Evolutionary conservation across 2,113 vertebrate genomes (phyloP).

Genomic region (Podarcis muralis): DNA sequence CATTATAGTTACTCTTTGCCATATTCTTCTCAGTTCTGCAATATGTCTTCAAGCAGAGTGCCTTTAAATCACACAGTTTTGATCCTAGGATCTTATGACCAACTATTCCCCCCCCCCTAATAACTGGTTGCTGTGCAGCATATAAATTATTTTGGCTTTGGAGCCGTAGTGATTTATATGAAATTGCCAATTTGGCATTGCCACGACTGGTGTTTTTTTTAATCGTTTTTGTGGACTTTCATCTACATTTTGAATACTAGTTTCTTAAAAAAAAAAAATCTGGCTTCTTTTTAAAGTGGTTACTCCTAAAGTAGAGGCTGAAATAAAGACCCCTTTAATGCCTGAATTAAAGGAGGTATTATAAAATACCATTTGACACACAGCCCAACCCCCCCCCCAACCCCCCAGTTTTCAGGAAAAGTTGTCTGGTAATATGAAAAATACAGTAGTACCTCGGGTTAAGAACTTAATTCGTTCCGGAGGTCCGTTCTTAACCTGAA

Average conservation of each 20-base stretch:
- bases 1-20: too few relatives aligned
- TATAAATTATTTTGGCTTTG: slow-evolving; percentile 30
- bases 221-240: slow-evolving; percentile 36
- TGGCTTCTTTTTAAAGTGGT: slow-evolving; percentile 56
- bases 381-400: too few relatives aligned
- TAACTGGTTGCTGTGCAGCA: neutral
- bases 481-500: too few relatives aligned
- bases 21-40: too few relatives aligned
- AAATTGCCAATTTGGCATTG: slow-evolving; percentile 37
- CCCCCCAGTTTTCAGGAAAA: slow-evolving; percentile 30
- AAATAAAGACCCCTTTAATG: slow-evolving; percentile 54
- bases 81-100: too few relatives aligned
- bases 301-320: slow-evolving; percentile 35
- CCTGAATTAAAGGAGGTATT: slow-evolving; percentile 59
- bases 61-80: too few relatives aligned
- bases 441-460: too few relatives aligned
- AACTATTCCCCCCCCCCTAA: too few relatives aligned
- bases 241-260: neutral
- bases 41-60: too few relatives aligned
- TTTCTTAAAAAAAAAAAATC: slow-evolving; percentile 37
- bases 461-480: too few relatives aligned
- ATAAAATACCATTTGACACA: slow-evolving; percentile 42
- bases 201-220: too few relatives aligned
- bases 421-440: neutral
- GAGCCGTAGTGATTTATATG: slow-evolving; percentile 33